Conservation (phyloP, 1,140 invertebrate genomes). For the Melipona quadrifasciata region DNA sequence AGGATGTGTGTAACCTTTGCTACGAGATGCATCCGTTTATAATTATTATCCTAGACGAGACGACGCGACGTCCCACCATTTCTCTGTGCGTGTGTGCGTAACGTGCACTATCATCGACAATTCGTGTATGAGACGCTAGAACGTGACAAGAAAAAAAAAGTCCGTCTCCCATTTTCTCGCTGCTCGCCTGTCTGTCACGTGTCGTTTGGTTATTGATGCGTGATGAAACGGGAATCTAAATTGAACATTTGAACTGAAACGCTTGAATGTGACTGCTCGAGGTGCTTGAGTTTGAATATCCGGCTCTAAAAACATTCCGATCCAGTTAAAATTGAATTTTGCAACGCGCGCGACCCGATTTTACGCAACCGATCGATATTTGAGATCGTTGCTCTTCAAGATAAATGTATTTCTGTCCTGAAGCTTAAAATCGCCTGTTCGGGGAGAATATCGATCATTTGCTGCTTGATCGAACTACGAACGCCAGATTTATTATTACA, state of each 20-base stretch:
- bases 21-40: conserved; percentile 51
- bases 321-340: not conserved
- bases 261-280: not conserved
- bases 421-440: not conserved
- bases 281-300: not conserved
- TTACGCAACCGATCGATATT: not conserved
- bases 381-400: not conserved
- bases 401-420: not conserved
- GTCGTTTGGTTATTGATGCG: not conserved
- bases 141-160: not conserved
- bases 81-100: not conserved
- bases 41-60: conserved; percentile 53
- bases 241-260: not conserved
- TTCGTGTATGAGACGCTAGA: not conserved
- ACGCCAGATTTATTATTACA: no score
- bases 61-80: not conserved
- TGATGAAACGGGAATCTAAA: not conserved
- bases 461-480: no score
- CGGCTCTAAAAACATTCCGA: not conserved
- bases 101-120: not conserved
- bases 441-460: no score
- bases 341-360: not conserved
- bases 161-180: not conserved
- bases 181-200: not conserved
- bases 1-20: not conserved